Evolutionary conservation across 2,113 vertebrate genomes (phyloP).

Genomic region (Sinocyclocheilus anophthalmus): DNA sequence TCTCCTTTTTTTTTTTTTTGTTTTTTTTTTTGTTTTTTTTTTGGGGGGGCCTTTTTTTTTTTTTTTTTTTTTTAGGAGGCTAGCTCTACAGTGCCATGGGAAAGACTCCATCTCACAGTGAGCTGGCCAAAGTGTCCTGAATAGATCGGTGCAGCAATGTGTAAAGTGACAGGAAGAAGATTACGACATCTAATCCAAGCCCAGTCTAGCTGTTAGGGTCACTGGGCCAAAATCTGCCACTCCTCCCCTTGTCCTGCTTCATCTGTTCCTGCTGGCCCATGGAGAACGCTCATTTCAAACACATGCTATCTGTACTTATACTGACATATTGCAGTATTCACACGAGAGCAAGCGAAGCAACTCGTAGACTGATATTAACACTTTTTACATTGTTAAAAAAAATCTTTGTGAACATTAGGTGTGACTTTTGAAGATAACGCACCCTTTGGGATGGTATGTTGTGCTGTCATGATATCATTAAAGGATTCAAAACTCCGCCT

Average conservation of each 20-base stretch:
- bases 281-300: slow-evolving; percentile 53
- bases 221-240: slow-evolving; percentile 72
- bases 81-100: background rate
- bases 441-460: background rate
- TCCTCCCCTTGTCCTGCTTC: slow-evolving; percentile 58
- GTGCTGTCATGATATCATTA: background rate
- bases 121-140: slow-evolving; percentile 62
- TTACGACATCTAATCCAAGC: slow-evolving; percentile 79
- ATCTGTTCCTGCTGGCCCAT: slow-evolving; percentile 79
- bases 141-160: slow-evolving; percentile 72
- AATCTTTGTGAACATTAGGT: background rate
- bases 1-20: too few species aligned
- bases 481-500: background rate
- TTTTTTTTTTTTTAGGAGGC: too few species aligned
- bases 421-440: slow-evolving; percentile 2
- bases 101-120: slow-evolving; percentile 30
- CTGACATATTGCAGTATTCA: slow-evolving; percentile 24
- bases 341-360: background rate
- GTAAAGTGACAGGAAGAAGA: slow-evolving; percentile 81
- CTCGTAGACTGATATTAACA: slow-evolving; percentile 9
- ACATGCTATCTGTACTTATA: slow-evolving; percentile 24
- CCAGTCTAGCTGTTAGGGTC: slow-evolving; percentile 75
- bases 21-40: too few species aligned
- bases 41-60: too few species aligned
- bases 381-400: slow-evolving; percentile 27